Percentiles rank a stretch among this genome's conserved stretches.
phyloP scores from a whole-genome alignment of 2,113 vertebrate species.

The Aplodontia rufa region DNA sequence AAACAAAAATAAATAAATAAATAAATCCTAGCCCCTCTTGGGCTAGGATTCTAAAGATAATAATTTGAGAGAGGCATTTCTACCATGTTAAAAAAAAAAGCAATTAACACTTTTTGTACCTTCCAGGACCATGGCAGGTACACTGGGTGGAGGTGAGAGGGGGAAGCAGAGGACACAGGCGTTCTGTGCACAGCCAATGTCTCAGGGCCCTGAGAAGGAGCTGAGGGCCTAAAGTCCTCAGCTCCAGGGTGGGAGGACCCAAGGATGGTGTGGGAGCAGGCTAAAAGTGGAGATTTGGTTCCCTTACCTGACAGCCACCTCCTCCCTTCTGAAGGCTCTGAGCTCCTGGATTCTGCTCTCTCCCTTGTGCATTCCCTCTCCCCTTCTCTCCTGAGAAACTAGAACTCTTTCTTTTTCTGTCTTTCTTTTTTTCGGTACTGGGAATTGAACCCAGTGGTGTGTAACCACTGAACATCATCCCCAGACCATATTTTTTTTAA shows the following conservation, averaged over 20 bases:
- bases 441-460: no score
- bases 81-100: neutral
- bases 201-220: rapidly evolving
- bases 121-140: neutral
- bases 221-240: neutral
- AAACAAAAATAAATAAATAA: no score
- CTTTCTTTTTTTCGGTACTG: no score
- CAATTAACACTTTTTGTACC: neutral
- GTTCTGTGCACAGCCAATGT: neutral
- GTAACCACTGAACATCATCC: no score
- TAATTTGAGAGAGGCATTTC: neutral
- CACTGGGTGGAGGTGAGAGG: neutral
- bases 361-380: neutral
- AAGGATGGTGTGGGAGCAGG: no score
- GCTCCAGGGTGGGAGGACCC: neutral
- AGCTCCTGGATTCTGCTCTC: neutral
- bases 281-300: neutral
- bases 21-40: no score
- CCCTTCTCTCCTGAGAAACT: neutral
- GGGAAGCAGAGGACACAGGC: neutral
- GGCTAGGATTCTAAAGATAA: neutral
- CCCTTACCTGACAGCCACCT: rapidly evolving
- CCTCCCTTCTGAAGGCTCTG: rapidly evolving
- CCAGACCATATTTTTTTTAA: no score
- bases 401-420: no score